Evolutionary conservation across 2,888 invertebrate genomes (phyloP).

Genomic region (Drosophila fulvimacula): DNA sequence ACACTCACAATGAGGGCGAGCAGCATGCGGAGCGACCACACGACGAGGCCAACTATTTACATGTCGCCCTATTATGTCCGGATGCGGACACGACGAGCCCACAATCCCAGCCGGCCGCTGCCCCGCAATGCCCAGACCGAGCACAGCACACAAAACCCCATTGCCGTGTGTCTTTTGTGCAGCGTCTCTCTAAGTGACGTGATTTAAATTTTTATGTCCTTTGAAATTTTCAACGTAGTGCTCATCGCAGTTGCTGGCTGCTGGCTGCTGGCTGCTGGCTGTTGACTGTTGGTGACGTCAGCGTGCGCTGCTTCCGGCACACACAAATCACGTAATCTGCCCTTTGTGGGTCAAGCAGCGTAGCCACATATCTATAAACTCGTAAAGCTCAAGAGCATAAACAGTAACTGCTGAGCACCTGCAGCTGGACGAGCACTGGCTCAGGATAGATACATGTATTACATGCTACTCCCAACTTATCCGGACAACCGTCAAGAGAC

Average conservation of each 20-base stretch:
- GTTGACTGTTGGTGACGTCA: constrained; percentile 31
- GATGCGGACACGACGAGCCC: constrained; percentile 19
- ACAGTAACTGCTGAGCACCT: constrained; percentile 31
- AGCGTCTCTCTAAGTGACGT: constrained; percentile 63
- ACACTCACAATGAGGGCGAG: constrained; percentile 1
- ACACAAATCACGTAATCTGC: constrained; percentile 69
- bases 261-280: neutral
- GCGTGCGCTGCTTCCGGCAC: constrained; percentile 35
- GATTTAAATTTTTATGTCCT: constrained; percentile 74
- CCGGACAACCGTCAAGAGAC: constrained; percentile 20
- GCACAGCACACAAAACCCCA: neutral
- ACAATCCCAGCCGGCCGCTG: neutral
- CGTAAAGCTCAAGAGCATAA: constrained; percentile 44
- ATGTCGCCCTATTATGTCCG: constrained; percentile 64
- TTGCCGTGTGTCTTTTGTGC: constrained; percentile 47
- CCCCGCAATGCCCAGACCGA: neutral
- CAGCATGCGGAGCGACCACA: constrained; percentile 15
- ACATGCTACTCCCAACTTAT: constrained; percentile 1
- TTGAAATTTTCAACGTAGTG: constrained; percentile 50
- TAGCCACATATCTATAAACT: constrained; percentile 34
- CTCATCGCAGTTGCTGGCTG: constrained; percentile 15
- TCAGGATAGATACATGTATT: constrained; percentile 10
- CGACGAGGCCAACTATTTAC: constrained; percentile 63
- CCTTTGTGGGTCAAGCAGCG: constrained; percentile 63
- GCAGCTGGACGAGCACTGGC: constrained; percentile 14